Base-by-base conservation (phyloP, 2,888 invertebrate genomes). In the Drosophila leonis region DNA sequence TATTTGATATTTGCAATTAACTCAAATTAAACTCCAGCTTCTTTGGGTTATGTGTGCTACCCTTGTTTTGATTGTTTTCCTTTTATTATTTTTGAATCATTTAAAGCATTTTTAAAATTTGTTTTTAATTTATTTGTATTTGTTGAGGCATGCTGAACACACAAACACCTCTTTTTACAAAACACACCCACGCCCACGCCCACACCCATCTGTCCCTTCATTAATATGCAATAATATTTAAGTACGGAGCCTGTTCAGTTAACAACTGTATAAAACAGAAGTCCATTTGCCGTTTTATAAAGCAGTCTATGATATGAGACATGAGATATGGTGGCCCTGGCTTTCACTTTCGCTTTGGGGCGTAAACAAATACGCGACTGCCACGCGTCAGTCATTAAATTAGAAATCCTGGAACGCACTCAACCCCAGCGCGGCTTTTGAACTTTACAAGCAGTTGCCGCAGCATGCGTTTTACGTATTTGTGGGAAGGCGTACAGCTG, bases 321-420 rank as follows among this genome's bases (percentile, higher is more conserved):
- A 60, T 24, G 24, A 24, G 42, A 63, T 67, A 55, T 42, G 35
- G 42, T 48, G 55, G 39, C 20, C 8, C n/a, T 20, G 18, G 41
- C 46, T 37, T 60, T 69, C 46, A 65, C 57, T 68, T 66, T 74
- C 61, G 70, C 82, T 68, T 56, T 60, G 69, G 69, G 83, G 78
- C 78, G 75, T 66, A 83, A 75, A 75, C 81, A 82, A 82, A 86
- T 75, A 86, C 66, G 63, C 65, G 72, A 63, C 56, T 65, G 81
- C 67, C 86, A 86, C 87, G 82, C 81, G 87, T 75, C 75, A 75
- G 83, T 82, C 87, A 80, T 82, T 82, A 86, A 86, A 82, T 73
- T 65, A 46, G 55, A 56, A 77, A 65, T 59, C 60, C 62, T 15
- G 64, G 7, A 65, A 52, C 67, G 41, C 55, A 55, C 73, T 78